A percentile compares a stretch with the other conserved stretches of the same genome.
Evolutionary conservation across 2,113 vertebrate genomes (phyloP).

Genomic region (Pao palembangensis): DNA sequence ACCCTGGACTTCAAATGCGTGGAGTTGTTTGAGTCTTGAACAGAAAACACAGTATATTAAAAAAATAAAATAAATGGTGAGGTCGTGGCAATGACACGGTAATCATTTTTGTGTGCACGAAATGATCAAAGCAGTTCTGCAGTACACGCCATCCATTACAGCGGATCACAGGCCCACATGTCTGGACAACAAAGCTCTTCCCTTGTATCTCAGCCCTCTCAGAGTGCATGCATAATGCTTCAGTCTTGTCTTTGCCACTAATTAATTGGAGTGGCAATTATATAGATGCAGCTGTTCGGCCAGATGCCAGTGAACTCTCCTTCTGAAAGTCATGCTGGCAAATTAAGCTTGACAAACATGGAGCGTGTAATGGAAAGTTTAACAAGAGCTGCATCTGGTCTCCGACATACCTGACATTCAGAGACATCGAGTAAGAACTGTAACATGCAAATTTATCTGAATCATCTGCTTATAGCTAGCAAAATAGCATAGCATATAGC

Average conservation of each 20-base stretch:
- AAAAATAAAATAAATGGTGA: too few species aligned
- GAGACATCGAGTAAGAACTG: neutral
- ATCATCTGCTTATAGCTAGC: neutral
- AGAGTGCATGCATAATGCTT: slow-evolving; percentile 58
- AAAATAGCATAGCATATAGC: too few species aligned
- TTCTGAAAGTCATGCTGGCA: slow-evolving; percentile 59
- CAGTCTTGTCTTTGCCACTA: slow-evolving; percentile 59
- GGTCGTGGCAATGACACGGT: neutral
- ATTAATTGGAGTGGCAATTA: slow-evolving; percentile 72
- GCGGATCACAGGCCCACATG: slow-evolving; percentile 16
- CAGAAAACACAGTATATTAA: too few species aligned
- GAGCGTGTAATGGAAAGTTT: slow-evolving; percentile 48
- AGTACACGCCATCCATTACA: slow-evolving; percentile 6
- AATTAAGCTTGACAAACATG: slow-evolving; percentile 67
- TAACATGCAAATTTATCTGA: neutral
- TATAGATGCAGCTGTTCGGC: slow-evolving; percentile 68
- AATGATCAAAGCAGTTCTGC: slow-evolving; percentile 4
- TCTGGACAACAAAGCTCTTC: slow-evolving; percentile 33
- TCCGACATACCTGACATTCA: slow-evolving; percentile 27
- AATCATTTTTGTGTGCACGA: slow-evolving; percentile 4
- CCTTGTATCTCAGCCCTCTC: slow-evolving; percentile 34
- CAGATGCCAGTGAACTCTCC: slow-evolving; percentile 69
- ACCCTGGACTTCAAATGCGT: slow-evolving; percentile 4
- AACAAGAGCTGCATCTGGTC: slow-evolving; percentile 44
- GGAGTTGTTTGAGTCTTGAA: slow-evolving; percentile 8